A percentile compares a stretch with the other conserved stretches of the same genome.
These are phyloP conservation scores for Hypsopygia costalis DNA, from an alignment of 2,888 invertebrate species.

Conservation along the genomic window DNA sequence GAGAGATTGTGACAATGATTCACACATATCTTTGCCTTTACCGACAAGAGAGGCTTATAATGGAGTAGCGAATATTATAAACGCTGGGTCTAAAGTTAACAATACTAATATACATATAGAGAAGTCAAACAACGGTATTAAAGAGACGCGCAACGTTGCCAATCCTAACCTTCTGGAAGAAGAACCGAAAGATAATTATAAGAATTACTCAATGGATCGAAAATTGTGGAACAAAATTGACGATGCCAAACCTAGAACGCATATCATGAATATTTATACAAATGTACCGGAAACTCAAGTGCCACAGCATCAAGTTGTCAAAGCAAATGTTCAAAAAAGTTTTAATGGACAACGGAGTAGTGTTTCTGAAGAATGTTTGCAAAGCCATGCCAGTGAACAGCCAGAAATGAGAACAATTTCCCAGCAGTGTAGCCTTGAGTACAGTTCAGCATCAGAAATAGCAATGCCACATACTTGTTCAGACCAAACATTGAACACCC, in stretches of 20 bases:
- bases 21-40: slow-evolving; percentile 71
- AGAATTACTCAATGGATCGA: slow-evolving; percentile 57
- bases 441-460: slow-evolving; percentile 82
- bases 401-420: slow-evolving; percentile 83
- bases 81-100: slow-evolving; percentile 88
- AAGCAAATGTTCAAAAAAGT: slow-evolving; percentile 50
- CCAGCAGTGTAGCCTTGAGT: slow-evolving; percentile 86
- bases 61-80: slow-evolving; percentile 82
- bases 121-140: slow-evolving; percentile 73
- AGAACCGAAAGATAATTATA: slow-evolving; percentile 80
- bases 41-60: slow-evolving; percentile 71
- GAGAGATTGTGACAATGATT: slow-evolving; percentile 78
- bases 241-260: slow-evolving; percentile 51
- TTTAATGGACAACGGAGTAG: slow-evolving; percentile 60
- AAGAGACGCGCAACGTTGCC: slow-evolving; percentile 74
- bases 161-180: slow-evolving; percentile 85
- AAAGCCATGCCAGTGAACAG: slow-evolving; percentile 59
- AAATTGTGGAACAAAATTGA: slow-evolving; percentile 63
- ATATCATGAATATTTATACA: slow-evolving; percentile 82
- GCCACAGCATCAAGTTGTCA: slow-evolving; percentile 80
- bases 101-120: slow-evolving; percentile 90
- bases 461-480: slow-evolving; percentile 76
- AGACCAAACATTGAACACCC: slow-evolving; percentile 72
- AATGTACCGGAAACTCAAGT: slow-evolving; percentile 82
- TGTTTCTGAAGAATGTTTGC: slow-evolving; percentile 68